These are phyloP conservation scores for Cataglyphis cursor DNA, from an alignment of 2,888 invertebrate species.

Conservation along the genomic window DNA sequence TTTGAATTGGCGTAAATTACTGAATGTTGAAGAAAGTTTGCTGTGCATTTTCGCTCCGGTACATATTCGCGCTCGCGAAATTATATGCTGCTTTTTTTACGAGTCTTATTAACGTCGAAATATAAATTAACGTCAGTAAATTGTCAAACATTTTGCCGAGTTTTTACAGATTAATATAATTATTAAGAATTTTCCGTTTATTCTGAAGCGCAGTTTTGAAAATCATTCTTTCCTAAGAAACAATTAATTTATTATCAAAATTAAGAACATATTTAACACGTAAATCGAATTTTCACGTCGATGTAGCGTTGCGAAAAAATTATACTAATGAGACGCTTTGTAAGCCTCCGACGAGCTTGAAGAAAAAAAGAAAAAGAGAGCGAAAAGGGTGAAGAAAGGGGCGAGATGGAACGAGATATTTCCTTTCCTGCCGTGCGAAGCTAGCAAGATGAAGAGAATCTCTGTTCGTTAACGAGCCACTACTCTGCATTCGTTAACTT, in stretches of 20 bases:
- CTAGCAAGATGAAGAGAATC: conserved; percentile 65
- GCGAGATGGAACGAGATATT: conserved; percentile 60
- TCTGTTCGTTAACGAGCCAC: conserved; percentile 75
- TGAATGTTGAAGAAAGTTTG: conserved; percentile 35
- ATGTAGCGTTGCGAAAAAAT: conserved; percentile 38
- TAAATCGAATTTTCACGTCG: conserved; percentile 25
- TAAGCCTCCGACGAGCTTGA: conserved; percentile 25
- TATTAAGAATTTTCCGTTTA: background rate
- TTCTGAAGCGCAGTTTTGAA: background rate
- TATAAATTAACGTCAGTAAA: conserved; percentile 42
- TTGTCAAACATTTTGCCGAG: conserved; percentile 13
- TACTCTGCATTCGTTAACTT: conserved; percentile 74
- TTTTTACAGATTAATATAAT: conserved; percentile 30
- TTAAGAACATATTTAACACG: conserved; percentile 23
- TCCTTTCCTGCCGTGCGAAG: conserved; percentile 66
- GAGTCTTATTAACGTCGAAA: conserved; percentile 32
- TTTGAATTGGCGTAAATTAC: conserved; percentile 52
- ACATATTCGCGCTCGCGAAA: conserved; percentile 23
- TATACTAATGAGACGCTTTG: conserved; percentile 52
- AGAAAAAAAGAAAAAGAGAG: conserved; percentile 3
- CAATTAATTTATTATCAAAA: conserved; percentile 40
- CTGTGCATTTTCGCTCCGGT: conserved; percentile 30
- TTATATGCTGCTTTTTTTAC: conserved; percentile 18
- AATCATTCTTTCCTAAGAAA: background rate
- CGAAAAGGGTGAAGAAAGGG: conserved; percentile 13